Evolutionary conservation across 2,113 vertebrate species (phyloP).

Genomic region (Podilymbus podiceps): DNA sequence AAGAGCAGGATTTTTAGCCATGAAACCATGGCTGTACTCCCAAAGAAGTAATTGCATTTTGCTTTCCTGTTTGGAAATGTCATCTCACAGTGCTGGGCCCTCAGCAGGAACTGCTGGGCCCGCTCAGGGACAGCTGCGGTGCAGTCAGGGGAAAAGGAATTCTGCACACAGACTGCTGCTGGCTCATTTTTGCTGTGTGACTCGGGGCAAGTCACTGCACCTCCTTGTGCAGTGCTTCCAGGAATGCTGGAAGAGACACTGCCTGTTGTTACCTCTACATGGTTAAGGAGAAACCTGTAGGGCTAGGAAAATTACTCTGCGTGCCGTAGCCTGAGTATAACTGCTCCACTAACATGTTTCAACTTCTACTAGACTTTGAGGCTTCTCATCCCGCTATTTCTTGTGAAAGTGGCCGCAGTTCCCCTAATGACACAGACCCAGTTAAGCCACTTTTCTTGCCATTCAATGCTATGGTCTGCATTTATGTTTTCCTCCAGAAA

Average conservation of each 20-base stretch:
- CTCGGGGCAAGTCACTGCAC: not conserved
- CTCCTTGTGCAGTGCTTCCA: not conserved
- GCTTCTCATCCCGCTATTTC: not conserved
- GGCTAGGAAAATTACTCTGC: not conserved
- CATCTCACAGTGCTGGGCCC: not conserved
- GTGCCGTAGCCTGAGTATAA: not conserved
- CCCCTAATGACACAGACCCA: not conserved
- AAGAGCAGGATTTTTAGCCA: not conserved
- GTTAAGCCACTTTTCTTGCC: not conserved
- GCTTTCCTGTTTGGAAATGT: not conserved
- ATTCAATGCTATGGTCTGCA: not conserved
- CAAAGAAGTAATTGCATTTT: conserved; percentile 29
- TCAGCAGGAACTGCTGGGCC: not conserved
- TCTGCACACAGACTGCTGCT: not conserved
- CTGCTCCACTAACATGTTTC: not conserved
- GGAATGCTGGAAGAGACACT: not conserved
- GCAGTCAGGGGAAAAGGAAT: not conserved
- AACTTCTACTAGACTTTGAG: not conserved
- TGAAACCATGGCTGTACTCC: not conserved
- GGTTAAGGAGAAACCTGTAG: not conserved
- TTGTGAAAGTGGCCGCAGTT: not conserved
- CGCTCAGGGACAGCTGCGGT: conserved; percentile 8
- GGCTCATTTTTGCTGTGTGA: not conserved
- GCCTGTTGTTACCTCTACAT: not conserved
- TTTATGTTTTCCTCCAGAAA: not conserved